Conservation (phyloP, 2,797 vertebrate species). For the Benthosema pterotum region DNA sequence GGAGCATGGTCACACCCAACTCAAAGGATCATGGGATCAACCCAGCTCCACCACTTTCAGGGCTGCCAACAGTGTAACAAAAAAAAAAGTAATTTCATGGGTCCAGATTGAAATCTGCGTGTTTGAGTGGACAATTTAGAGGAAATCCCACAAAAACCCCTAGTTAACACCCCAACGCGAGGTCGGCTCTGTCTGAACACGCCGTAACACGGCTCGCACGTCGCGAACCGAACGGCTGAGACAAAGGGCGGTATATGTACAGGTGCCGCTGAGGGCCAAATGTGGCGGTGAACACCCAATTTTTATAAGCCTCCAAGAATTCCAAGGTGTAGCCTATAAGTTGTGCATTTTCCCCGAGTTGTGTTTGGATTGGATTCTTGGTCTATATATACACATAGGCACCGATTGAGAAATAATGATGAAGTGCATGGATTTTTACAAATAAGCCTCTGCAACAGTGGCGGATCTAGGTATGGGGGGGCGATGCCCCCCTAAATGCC, state of each 20-base stretch:
- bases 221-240: constrained; percentile 29
- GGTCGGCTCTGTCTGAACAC: constrained; percentile 17
- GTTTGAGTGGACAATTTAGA: constrained; percentile 27
- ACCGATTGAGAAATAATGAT: constrained; percentile 32
- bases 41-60: constrained; percentile 29
- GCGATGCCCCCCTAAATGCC: too few species aligned
- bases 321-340: constrained; percentile 18
- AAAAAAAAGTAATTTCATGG: constrained; percentile 44
- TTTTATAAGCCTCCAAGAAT: constrained; percentile 44
- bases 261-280: constrained; percentile 40
- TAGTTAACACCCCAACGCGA: constrained; percentile 1
- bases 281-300: constrained; percentile 37
- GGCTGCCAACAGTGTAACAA: constrained; percentile 34
- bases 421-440: constrained; percentile 18
- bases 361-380: constrained; percentile 35
- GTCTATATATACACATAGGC: constrained; percentile 44
- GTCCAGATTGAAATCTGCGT: constrained; percentile 43
- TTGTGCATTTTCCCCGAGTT: constrained; percentile 30
- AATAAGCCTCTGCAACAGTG: constrained; percentile 14
- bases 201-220: constrained; percentile 15
- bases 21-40: constrained; percentile 40
- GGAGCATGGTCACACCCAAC: constrained; percentile 47
- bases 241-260: constrained; percentile 24
- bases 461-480: too few species aligned
- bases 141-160: constrained; percentile 36